A percentile compares a stretch with the other conserved stretches of the same genome.
Conservation (phyloP, 2,888 invertebrate genomes). For the Drosophila neonasuta region DNA sequence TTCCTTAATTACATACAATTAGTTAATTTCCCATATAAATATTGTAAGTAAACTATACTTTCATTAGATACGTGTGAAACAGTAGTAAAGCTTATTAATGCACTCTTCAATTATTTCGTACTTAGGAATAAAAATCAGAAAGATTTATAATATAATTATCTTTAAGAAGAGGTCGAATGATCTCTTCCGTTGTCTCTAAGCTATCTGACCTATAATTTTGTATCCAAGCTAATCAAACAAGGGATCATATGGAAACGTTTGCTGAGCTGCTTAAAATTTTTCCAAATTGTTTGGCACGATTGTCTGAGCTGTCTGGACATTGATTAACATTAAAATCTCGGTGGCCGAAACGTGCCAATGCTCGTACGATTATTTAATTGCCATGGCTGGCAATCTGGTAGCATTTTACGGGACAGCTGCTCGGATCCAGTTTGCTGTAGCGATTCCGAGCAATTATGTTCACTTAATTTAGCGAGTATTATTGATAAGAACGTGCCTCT, state of each 20-base stretch:
- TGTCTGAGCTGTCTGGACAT: slow-evolving; percentile 49
- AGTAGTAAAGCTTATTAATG: too few species aligned
- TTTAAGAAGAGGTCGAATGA: neutral
- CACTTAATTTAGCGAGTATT: neutral
- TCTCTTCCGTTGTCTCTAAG: neutral
- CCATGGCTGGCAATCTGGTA: slow-evolving; percentile 16
- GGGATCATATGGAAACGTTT: slow-evolving; percentile 14
- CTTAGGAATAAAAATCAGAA: too few species aligned
- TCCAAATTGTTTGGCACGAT: slow-evolving; percentile 40
- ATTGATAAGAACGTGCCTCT: slow-evolving; percentile 36
- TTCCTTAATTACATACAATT: slow-evolving; percentile 20
- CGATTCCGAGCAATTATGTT: slow-evolving; percentile 21
- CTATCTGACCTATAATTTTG: slow-evolving; percentile 27
- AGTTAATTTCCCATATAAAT: slow-evolving; percentile 13
- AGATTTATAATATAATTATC: too few species aligned
- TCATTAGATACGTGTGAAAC: too few species aligned
- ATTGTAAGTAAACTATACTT: too few species aligned
- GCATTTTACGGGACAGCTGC: slow-evolving; percentile 3
- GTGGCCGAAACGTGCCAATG: slow-evolving; percentile 26
- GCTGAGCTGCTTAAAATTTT: slow-evolving; percentile 23
- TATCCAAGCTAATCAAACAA: slow-evolving; percentile 7
- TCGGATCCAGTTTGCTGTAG: slow-evolving; percentile 15
- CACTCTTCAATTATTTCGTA: too few species aligned
- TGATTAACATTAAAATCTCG: slow-evolving; percentile 53
- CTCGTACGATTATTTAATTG: slow-evolving; percentile 37